Conservation (phyloP, 2,888 invertebrate genomes). For the Eustalomyia histrio region DNA sequence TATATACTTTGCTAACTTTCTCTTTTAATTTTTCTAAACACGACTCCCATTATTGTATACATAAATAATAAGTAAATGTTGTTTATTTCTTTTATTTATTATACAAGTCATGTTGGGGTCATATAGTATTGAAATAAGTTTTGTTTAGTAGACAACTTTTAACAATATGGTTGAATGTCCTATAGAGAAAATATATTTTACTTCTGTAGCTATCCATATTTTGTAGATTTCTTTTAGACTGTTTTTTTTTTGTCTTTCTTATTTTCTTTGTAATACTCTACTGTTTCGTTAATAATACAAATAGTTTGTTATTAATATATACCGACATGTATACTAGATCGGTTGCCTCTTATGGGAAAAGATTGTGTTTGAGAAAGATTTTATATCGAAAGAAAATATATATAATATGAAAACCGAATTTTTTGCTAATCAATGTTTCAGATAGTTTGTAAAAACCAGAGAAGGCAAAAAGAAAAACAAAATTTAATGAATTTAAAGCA, state of each 20-base stretch:
- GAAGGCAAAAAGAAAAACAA: too few species aligned
- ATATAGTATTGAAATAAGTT: constrained; percentile 7
- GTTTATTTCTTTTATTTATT: constrained; percentile 32
- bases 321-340: background rate
- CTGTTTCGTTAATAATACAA: constrained; percentile 28
- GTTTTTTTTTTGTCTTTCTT: background rate
- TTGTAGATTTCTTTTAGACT: constrained; percentile 1
- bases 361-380: background rate
- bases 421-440: too few species aligned
- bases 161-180: constrained; percentile 45
- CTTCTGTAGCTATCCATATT: background rate
- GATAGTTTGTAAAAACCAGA: too few species aligned
- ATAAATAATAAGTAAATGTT: constrained; percentile 15
- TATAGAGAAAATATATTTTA: background rate
- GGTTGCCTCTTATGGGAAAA: background rate
- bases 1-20: background rate
- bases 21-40: background rate
- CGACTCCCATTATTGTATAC: background rate
- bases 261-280: constrained; percentile 18
- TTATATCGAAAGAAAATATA: too few species aligned
- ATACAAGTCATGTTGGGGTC: constrained; percentile 29
- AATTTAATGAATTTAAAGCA: too few species aligned
- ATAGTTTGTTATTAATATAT: constrained; percentile 3
- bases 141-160: constrained; percentile 14
- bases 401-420: too few species aligned